Percentiles rank a stretch among this genome's conserved stretches.
phyloP scores from a whole-genome alignment of 92 coral and sea anemone species.

The Scolanthus callimorphus region DNA sequence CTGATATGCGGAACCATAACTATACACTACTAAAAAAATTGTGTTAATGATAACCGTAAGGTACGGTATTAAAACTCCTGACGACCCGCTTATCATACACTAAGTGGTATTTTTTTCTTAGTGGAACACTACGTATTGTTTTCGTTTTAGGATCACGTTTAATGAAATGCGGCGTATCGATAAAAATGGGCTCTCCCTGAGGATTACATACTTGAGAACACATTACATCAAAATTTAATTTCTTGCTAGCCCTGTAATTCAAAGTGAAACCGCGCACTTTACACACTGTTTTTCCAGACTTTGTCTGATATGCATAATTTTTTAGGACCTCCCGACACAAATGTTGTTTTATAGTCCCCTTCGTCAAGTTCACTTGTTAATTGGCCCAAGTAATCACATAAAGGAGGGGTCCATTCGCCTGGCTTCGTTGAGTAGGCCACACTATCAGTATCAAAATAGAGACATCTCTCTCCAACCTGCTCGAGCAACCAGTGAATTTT shows the following conservation, averaged over 20 bases:
- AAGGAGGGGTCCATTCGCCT: constrained; percentile 15
- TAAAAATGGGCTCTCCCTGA: constrained; percentile 1
- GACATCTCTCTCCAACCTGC: neutral
- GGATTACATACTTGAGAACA: constrained; percentile 6
- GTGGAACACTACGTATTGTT: neutral
- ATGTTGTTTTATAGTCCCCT: constrained; percentile 23
- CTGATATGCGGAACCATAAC: no score
- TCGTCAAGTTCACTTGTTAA: constrained; percentile 17
- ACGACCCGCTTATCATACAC: constrained; percentile 18
- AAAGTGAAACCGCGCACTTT: constrained; percentile 35
- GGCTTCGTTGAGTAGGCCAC: constrained; percentile 12
- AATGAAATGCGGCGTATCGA: constrained; percentile 1
- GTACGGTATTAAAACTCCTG: neutral
- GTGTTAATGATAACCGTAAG: constrained; percentile 5
- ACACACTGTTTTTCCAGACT: neutral
- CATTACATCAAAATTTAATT: constrained; percentile 15
- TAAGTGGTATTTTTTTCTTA: neutral
- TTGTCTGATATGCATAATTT: constrained; percentile 24
- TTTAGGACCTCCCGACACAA: constrained; percentile 54
- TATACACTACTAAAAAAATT: no score
- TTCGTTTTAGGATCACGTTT: neutral
- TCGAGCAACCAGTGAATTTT: constrained; percentile 8
- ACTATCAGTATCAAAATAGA: constrained; percentile 32
- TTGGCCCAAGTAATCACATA: constrained; percentile 22
- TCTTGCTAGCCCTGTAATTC: constrained; percentile 9